Evolutionary conservation across 1,140 invertebrate species (phyloP), one percentile per base, ranked within the genome.

Genomic region (Cydia splendana): DNA sequence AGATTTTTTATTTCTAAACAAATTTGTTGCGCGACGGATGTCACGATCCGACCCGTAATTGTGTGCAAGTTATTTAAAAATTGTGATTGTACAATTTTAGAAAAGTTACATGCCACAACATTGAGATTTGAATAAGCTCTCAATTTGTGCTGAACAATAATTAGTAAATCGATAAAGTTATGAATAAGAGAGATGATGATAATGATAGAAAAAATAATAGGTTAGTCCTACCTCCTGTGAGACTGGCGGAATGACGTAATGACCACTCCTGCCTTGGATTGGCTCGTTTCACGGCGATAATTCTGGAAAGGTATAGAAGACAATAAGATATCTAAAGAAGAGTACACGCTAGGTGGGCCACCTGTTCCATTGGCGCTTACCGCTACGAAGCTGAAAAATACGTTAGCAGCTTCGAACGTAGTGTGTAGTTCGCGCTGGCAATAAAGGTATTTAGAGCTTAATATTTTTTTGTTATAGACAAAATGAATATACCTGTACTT

Each of bases 241-340:
- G 97, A 98, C 86, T 97, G 96, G 65, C 98, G 93, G 83, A 97
- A 98, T 34, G 97, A 98, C 0, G 98, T 98, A n/a, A 99, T 97
- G 12, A 98, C 97, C 9, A 98, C 97, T 4, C 98, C 98, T 15
- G 95, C 97, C 94, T 96, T 97, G 9, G 93, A 89, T 78, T 93
- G 93, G 75, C 89, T 91, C 13, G 91, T 92, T 78, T 93, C 93
- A 2, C 93, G 87, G n/a, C 93, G 90, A 74, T 93, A 94, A 48
- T 88, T 93, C 93, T 94, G 80, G 71, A 87, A 81, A 53, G 15
- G 51, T 18, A 7, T 53, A 12, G 2, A 53, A 53, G 2, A 53
- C 4, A 53, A n/a, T 53, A n/a, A 53, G n/a, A 18, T 53, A 18
- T 18, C 4, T 0, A 13, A 51, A 15, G 13, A n/a, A 53, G 51